Conservation (phyloP, 2,888 invertebrate species). For the Drosophila paracracens region DNA sequence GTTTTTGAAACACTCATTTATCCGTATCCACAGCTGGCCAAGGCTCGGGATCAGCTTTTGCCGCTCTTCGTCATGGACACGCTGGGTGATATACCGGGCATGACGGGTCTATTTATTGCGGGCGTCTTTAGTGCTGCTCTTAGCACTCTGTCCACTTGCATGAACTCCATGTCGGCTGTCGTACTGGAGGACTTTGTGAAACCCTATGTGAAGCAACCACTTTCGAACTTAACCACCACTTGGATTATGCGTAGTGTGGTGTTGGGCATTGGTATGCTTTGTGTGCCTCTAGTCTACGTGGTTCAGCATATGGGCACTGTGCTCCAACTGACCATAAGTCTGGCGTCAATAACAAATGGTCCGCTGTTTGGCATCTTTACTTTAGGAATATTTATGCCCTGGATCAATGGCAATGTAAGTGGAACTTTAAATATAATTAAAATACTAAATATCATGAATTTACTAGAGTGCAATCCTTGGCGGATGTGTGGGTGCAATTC, state of each 20-base stretch:
- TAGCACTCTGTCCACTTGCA: slow-evolving; percentile 91
- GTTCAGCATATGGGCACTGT: slow-evolving; percentile 92
- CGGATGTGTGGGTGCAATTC: slow-evolving; percentile 86
- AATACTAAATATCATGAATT: not conserved
- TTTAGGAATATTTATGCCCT: slow-evolving; percentile 89
- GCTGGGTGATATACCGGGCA: slow-evolving; percentile 90
- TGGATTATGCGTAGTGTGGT: slow-evolving; percentile 91
- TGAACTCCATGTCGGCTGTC: slow-evolving; percentile 92
- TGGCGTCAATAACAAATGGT: slow-evolving; percentile 90
- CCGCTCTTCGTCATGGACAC: slow-evolving; percentile 95
- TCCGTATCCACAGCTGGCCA: slow-evolving; percentile 86
- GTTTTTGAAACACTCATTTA: not conserved
- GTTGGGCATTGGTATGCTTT: slow-evolving; percentile 88
- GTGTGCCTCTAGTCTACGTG: slow-evolving; percentile 89
- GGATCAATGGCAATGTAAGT: slow-evolving; percentile 88
- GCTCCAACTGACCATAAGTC: slow-evolving; percentile 88
- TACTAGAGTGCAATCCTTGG: slow-evolving; percentile 87
- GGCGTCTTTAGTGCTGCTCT: slow-evolving; percentile 96
- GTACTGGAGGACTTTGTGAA: slow-evolving; percentile 90
- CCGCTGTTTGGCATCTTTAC: slow-evolving; percentile 89
- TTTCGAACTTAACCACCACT: slow-evolving; percentile 86
- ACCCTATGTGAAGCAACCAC: slow-evolving; percentile 87
- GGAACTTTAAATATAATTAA: not conserved
- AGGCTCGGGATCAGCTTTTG: slow-evolving; percentile 91
- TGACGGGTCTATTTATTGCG: slow-evolving; percentile 95